Conservation (phyloP, 1,140 invertebrate genomes). For the Neodiprion lecontei region DNA sequence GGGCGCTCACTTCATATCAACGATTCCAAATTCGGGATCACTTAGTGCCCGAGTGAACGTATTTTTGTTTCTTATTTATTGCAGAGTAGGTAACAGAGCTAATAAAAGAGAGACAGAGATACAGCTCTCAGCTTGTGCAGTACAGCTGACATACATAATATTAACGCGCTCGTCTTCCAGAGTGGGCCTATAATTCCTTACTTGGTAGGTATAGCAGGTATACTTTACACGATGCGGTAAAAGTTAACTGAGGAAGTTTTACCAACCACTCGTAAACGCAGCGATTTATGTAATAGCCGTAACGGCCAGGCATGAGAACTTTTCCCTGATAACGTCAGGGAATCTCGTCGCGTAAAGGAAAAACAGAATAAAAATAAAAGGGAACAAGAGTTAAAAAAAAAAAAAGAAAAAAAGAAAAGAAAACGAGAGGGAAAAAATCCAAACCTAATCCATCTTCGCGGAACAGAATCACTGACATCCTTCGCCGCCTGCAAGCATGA, state of each 20-base stretch:
- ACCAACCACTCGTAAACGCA: conserved; percentile 1
- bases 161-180: too few relatives aligned
- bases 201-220: too few relatives aligned
- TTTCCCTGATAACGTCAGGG: conserved; percentile 1
- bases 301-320: background rate
- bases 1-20: too few relatives aligned
- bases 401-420: background rate
- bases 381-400: background rate
- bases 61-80: too few relatives aligned
- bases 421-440: background rate
- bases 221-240: background rate
- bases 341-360: background rate
- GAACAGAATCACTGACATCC: background rate
- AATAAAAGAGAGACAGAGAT: too few relatives aligned
- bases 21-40: too few relatives aligned
- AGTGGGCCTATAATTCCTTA: too few relatives aligned
- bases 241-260: background rate
- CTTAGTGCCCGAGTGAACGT: too few relatives aligned
- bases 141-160: too few relatives aligned
- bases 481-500: background rate
- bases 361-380: background rate
- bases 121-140: too few relatives aligned
- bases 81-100: too few relatives aligned
- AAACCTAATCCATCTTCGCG: background rate
- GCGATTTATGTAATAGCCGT: conserved; percentile 1